Percentiles rank a stretch among this genome's conserved stretches.
Conservation (phyloP, 2,888 invertebrate species). For the Caenorhabditis sp. region DNA sequence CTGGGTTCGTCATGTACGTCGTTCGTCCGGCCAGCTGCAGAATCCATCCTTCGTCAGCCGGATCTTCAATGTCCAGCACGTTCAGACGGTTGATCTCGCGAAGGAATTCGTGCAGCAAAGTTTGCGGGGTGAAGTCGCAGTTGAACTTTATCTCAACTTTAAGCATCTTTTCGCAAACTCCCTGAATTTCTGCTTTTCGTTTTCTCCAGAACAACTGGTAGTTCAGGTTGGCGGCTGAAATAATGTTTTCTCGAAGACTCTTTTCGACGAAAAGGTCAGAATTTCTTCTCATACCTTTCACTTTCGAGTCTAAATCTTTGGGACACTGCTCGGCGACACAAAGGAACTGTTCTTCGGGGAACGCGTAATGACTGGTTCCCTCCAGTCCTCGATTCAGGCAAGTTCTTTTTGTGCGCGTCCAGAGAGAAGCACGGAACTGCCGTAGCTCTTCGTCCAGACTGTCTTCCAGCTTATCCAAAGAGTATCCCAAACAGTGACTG, state of each 20-base stretch:
- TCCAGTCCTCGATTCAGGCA: slow-evolving; percentile 48
- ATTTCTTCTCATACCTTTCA: slow-evolving; percentile 44
- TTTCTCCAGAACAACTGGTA: slow-evolving; percentile 62
- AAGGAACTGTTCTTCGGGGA: slow-evolving; percentile 72
- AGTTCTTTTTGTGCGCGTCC: slow-evolving; percentile 29
- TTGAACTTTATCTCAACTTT: slow-evolving; percentile 45
- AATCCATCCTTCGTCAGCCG: slow-evolving; percentile 67
- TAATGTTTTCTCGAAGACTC: too few relatives aligned
- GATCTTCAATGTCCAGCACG: slow-evolving; percentile 43
- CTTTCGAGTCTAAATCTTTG: slow-evolving; percentile 54
- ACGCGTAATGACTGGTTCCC: slow-evolving; percentile 75
- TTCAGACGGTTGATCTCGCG: neutral
- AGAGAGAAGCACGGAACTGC: slow-evolving; percentile 58
- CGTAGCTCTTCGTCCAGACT: slow-evolving; percentile 69
- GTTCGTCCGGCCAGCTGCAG: slow-evolving; percentile 74
- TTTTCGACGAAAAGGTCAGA: too few relatives aligned
- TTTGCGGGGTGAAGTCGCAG: slow-evolving; percentile 39
- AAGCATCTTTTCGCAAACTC: slow-evolving; percentile 6
- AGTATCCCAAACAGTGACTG: slow-evolving; percentile 66
- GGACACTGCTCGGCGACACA: slow-evolving; percentile 30
- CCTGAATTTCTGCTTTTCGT: slow-evolving; percentile 32
- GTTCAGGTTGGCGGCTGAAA: slow-evolving; percentile 47
- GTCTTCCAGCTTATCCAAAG: slow-evolving; percentile 68
- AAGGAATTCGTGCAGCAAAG: slow-evolving; percentile 18
- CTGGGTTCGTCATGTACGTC: slow-evolving; percentile 66